Evolutionary conservation across 2,113 vertebrate species (phyloP).

Genomic region (Beaufortia kweichowensis): DNA sequence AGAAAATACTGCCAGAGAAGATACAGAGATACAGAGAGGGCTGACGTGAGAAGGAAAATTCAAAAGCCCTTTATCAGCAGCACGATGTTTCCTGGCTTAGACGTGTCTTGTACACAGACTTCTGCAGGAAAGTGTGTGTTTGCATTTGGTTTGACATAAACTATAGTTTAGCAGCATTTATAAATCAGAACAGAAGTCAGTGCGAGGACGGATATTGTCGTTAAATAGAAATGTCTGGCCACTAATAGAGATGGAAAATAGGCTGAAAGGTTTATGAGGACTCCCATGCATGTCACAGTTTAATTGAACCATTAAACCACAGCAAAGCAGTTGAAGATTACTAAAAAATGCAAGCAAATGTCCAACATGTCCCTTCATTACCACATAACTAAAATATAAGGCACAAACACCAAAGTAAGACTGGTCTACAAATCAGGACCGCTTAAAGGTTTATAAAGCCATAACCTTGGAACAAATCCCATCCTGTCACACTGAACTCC

Average conservation of each 20-base stretch:
- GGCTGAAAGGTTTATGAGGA: background rate
- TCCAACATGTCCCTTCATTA: no score
- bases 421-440: background rate
- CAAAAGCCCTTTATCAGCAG: constrained; percentile 8
- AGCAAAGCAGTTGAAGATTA: no score
- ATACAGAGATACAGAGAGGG: constrained; percentile 18
- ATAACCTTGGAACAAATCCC: constrained; percentile 1
- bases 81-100: constrained; percentile 28
- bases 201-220: background rate
- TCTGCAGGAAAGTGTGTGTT: constrained; percentile 33
- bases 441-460: background rate
- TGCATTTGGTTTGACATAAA: constrained; percentile 30
- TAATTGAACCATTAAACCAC: background rate
- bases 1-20: constrained; percentile 38
- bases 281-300: background rate
- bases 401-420: background rate
- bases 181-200: constrained; percentile 23
- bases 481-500: background rate
- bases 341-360: no score
- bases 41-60: constrained; percentile 21
- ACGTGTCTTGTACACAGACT: background rate
- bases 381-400: background rate
- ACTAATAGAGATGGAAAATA: background rate
- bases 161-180: background rate
- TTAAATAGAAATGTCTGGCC: background rate